Percentiles rank a stretch among this genome's conserved stretches.
Evolutionary conservation across 2,797 vertebrate genomes (phyloP).

Genomic region (Sylvia borin): DNA sequence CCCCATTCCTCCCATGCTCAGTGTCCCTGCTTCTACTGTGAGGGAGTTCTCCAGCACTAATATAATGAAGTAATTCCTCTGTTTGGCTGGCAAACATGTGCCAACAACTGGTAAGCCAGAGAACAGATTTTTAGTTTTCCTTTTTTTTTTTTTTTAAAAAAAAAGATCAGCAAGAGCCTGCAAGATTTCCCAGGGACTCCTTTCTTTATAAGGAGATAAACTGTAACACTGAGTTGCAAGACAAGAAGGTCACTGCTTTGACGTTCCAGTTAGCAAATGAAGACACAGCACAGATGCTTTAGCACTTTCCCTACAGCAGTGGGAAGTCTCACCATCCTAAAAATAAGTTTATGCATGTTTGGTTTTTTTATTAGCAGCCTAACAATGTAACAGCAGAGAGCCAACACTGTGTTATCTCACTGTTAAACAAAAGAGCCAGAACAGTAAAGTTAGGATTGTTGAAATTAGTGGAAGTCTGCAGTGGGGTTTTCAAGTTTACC

Average conservation of each 20-base stretch:
- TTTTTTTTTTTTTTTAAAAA: neutral
- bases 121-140: neutral
- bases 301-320: neutral
- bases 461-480: neutral
- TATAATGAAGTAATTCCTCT: neutral
- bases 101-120: neutral
- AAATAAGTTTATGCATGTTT: neutral
- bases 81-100: neutral
- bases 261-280: neutral
- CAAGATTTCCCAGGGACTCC: neutral
- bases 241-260: conserved; percentile 18
- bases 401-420: neutral
- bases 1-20: accelerated
- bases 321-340: neutral
- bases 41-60: neutral
- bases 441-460: neutral
- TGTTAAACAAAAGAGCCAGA: neutral
- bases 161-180: neutral
- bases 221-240: neutral
- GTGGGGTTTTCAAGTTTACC: neutral
- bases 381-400: neutral
- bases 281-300: neutral
- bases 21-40: neutral
- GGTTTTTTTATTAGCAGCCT: neutral
- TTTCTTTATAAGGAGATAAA: conserved; percentile 4